phyloP scores from a whole-genome alignment of 2,888 invertebrate genomes.

The Tortrix viridana region DNA sequence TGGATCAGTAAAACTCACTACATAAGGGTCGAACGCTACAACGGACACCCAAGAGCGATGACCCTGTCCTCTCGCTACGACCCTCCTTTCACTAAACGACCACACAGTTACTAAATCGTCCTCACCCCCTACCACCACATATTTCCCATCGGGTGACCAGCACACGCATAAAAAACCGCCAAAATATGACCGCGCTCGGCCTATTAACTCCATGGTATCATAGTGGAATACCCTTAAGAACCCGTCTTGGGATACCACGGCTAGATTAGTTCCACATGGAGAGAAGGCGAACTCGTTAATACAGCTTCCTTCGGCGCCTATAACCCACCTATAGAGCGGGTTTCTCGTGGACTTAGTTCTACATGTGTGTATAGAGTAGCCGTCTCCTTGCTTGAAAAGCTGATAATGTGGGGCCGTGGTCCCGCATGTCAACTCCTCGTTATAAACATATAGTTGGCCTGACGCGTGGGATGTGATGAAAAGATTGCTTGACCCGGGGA shows the following conservation, averaged over 20 bases:
- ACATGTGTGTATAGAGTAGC: conserved; percentile 96
- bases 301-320: conserved; percentile 91
- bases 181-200: conserved; percentile 97
- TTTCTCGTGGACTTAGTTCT: conserved; percentile 98
- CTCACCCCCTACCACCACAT: conserved; percentile 98
- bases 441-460: conserved; percentile 98
- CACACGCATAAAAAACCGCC: conserved; percentile 98
- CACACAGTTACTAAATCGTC: conserved; percentile 99
- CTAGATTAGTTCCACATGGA: conserved; percentile 95
- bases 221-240: conserved; percentile 98
- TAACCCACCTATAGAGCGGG: conserved; percentile 94
- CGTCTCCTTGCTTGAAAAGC: conserved; percentile 96
- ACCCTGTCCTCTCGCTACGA: conserved; percentile 98
- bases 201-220: conserved; percentile 97
- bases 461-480: conserved; percentile 98
- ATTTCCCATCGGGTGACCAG: conserved; percentile 98
- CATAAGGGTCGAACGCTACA: conserved; percentile 96
- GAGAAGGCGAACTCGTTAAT: conserved; percentile 99
- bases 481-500: conserved; percentile 96
- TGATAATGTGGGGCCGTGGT: conserved; percentile 97
- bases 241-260: conserved; percentile 97
- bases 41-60: conserved; percentile 99
- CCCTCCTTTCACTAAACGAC: conserved; percentile 95
- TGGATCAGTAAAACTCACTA: conserved; percentile 88
- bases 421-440: conserved; percentile 96